A percentile compares a stretch with the other conserved stretches of the same genome.
These are phyloP conservation scores for Aviceda subcristata DNA, from an alignment of 2,113 vertebrate genomes.

Conservation along the genomic window DNA sequence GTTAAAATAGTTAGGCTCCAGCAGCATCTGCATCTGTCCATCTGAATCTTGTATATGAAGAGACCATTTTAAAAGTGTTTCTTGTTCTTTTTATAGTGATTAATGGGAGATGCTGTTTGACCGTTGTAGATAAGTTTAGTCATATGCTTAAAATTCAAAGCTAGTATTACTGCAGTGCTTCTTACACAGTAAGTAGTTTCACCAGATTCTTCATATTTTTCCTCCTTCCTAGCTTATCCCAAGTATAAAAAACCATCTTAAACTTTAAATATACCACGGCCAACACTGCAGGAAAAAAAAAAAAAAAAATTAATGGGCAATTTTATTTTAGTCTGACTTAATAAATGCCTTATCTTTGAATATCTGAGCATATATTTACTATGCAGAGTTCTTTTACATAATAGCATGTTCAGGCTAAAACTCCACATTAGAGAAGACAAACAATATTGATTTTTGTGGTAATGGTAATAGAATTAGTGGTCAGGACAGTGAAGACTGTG, in stretches of 20 bases:
- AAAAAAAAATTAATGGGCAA: fast-evolving
- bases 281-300: not conserved
- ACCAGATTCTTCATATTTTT: not conserved
- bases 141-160: not conserved
- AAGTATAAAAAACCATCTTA: not conserved
- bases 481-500: not conserved
- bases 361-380: not conserved
- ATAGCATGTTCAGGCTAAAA: not conserved
- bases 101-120: not conserved
- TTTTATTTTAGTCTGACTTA: not conserved
- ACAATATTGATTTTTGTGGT: not conserved
- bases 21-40: not conserved
- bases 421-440: not conserved
- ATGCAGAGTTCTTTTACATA: not conserved
- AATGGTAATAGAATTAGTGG: not conserved
- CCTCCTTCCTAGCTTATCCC: not conserved
- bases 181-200: not conserved
- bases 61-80: not conserved
- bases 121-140: not conserved
- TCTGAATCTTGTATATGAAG: not conserved
- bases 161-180: not conserved
- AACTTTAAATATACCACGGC: not conserved
- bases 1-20: not conserved
- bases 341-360: not conserved
- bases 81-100: not conserved